These are phyloP conservation scores for Macroramphosus scolopax DNA, from an alignment of 2,797 vertebrate species.

Conservation along the genomic window DNA sequence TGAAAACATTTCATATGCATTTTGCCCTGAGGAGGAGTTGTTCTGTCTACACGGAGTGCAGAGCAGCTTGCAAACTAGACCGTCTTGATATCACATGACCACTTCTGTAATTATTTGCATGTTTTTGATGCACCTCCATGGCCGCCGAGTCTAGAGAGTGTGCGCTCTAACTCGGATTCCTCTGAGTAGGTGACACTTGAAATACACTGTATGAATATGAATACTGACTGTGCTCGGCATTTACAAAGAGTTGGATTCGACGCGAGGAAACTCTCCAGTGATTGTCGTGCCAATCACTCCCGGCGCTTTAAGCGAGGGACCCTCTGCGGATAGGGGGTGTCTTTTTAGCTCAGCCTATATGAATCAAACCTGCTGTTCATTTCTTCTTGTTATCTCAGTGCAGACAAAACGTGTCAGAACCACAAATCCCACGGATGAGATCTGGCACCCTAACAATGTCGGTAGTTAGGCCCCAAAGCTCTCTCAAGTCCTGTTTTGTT, in stretches of 20 bases:
- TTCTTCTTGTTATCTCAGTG: conserved; percentile 39
- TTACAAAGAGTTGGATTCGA: conserved; percentile 51
- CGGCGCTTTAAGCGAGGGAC: conserved; percentile 27
- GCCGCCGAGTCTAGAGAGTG: conserved; percentile 39
- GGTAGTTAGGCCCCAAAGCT: conserved; percentile 13
- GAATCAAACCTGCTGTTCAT: conserved; percentile 22
- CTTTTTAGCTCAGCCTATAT: conserved; percentile 32
- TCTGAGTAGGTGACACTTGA: conserved; percentile 62
- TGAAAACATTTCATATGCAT: conserved; percentile 36
- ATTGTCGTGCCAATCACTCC: conserved; percentile 62
- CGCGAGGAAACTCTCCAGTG: conserved; percentile 43
- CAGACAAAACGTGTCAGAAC: conserved; percentile 35
- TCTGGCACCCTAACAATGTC: conserved; percentile 12
- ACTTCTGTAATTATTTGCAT: conserved; percentile 58
- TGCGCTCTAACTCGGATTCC: conserved; percentile 52
- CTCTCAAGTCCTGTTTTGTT: conserved; percentile 1
- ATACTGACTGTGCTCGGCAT: conserved; percentile 53
- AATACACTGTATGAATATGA: conserved; percentile 62
- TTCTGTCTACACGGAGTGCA: conserved; percentile 35
- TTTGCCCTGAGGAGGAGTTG: conserved; percentile 30
- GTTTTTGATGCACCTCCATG: conserved; percentile 68
- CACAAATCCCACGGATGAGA: conserved; percentile 27
- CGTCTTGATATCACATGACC: conserved; percentile 40
- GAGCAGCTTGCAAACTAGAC: conserved; percentile 34
- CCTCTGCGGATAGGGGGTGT: conserved; percentile 10